phyloP scores from a whole-genome alignment of 2,797 vertebrate species.

The Thaleichthys pacificus region DNA sequence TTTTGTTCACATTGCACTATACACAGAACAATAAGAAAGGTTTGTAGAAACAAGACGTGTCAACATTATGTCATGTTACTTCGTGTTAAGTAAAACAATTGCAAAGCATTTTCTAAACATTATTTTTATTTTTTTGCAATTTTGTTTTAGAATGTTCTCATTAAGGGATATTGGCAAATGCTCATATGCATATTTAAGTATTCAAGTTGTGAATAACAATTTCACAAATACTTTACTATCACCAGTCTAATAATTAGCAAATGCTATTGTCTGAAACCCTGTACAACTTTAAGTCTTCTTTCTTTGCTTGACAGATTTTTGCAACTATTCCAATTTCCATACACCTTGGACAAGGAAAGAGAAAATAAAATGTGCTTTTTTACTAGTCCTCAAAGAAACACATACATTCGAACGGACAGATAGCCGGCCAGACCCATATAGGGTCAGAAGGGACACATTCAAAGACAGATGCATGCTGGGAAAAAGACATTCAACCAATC shows the following conservation, averaged over 20 bases:
- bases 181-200: too few relatives aligned
- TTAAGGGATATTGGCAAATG: too few relatives aligned
- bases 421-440: slow-evolving; percentile 13
- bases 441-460: slow-evolving; percentile 32
- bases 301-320: slow-evolving; percentile 61
- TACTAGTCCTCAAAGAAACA: slow-evolving; percentile 50
- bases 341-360: slow-evolving; percentile 40
- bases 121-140: too few relatives aligned
- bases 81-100: too few relatives aligned
- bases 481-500: slow-evolving; percentile 25
- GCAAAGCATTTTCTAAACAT: too few relatives aligned
- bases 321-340: slow-evolving; percentile 49
- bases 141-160: too few relatives aligned
- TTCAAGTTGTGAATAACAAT: too few relatives aligned
- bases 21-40: too few relatives aligned
- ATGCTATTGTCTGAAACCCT: slow-evolving; percentile 26
- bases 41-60: too few relatives aligned
- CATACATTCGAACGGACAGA: slow-evolving; percentile 23
- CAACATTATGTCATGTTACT: too few relatives aligned
- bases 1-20: not conserved
- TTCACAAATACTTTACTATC: too few relatives aligned
- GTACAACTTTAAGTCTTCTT: slow-evolving; percentile 20
- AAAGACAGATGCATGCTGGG: slow-evolving; percentile 49
- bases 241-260: not conserved
- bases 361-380: slow-evolving; percentile 25